Evolutionary conservation across 2,888 invertebrate species (phyloP).

Genomic region (Latheticus oryzae): DNA sequence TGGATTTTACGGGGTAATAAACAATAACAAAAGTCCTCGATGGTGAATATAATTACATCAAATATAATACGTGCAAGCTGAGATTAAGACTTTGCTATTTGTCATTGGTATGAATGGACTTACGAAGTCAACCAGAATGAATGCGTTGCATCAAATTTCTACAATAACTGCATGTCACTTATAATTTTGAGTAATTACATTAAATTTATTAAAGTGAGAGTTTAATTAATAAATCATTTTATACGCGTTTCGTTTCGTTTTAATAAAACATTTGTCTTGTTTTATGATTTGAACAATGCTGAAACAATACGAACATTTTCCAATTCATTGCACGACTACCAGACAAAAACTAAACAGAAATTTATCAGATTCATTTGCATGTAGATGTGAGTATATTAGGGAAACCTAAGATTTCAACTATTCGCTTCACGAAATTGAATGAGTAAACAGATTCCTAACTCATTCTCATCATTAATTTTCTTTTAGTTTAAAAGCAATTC

Average conservation of each 20-base stretch:
- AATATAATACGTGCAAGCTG: slow-evolving; percentile 35
- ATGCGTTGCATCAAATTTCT: slow-evolving; percentile 36
- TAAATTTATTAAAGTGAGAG: slow-evolving; percentile 29
- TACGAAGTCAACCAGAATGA: slow-evolving; percentile 25
- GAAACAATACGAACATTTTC: slow-evolving; percentile 13
- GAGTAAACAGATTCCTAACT: slow-evolving; percentile 26
- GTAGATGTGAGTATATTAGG: slow-evolving; percentile 1
- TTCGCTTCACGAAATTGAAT: slow-evolving; percentile 13
- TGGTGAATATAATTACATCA: slow-evolving; percentile 40
- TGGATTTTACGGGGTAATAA: slow-evolving; percentile 41
- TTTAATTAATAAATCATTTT: slow-evolving; percentile 38
- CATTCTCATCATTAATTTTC: slow-evolving; percentile 34
- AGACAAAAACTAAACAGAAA: slow-evolving; percentile 6
- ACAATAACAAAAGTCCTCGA: slow-evolving; percentile 39
- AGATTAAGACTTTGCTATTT: slow-evolving; percentile 37
- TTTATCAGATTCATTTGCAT: slow-evolving; percentile 11
- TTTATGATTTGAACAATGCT: slow-evolving; percentile 4
- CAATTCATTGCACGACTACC: slow-evolving; percentile 1
- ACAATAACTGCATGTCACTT: slow-evolving; percentile 40
- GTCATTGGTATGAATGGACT: slow-evolving; percentile 34
- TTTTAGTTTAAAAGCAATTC: slow-evolving; percentile 23
- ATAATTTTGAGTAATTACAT: slow-evolving; percentile 36
- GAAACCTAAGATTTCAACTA: slow-evolving; percentile 11
- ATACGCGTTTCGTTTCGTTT: slow-evolving; percentile 10
- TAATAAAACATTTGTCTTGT: slow-evolving; percentile 12